A percentile compares a stretch with the other conserved stretches of the same genome.
phyloP scores from a whole-genome alignment of 53 echinoderm and acorn worm species.

The Zoroaster sp. region DNA sequence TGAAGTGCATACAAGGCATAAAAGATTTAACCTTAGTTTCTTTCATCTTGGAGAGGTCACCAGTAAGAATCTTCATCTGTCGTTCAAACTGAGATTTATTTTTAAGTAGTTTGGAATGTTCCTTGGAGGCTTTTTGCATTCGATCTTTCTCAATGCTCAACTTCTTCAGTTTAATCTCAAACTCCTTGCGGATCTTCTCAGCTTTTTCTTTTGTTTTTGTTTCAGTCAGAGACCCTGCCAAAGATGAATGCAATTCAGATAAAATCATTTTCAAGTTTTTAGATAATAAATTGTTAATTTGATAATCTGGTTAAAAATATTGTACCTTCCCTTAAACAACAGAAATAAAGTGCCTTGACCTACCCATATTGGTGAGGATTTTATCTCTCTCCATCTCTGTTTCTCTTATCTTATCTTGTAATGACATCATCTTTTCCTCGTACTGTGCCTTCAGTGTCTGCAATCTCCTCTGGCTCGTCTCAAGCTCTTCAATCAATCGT shows the following conservation, averaged over 20 bases:
- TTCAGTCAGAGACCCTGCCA: slow-evolving; percentile 88
- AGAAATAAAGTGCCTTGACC: too few relatives aligned
- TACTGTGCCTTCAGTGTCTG: slow-evolving; percentile 93
- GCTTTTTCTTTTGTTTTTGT: slow-evolving; percentile 92
- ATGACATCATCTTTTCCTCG: slow-evolving; percentile 79
- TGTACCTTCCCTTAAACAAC: too few relatives aligned
- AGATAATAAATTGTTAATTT: too few relatives aligned
- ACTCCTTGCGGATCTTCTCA: slow-evolving; percentile 92
- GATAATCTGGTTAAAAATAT: too few relatives aligned
- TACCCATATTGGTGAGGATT: slow-evolving; percentile 84
- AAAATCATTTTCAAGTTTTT: not conserved
- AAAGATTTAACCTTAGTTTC: slow-evolving; percentile 95
- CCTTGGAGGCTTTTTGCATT: slow-evolving; percentile 77
- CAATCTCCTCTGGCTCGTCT: slow-evolving; percentile 83
- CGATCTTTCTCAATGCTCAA: slow-evolving; percentile 80
- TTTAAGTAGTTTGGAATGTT: slow-evolving; percentile 88
- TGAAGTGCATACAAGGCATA: too few relatives aligned
- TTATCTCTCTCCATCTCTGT: slow-evolving; percentile 92
- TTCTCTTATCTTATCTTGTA: slow-evolving; percentile 85
- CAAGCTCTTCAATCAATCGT: slow-evolving; percentile 88
- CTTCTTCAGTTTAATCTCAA: slow-evolving; percentile 94
- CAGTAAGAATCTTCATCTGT: slow-evolving; percentile 80
- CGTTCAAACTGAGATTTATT: slow-evolving; percentile 89
- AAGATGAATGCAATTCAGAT: not conserved
- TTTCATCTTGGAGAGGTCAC: slow-evolving; percentile 83